Base-by-base conservation (phyloP, 2,113 vertebrate genomes). In the Calidris pygmaea region DNA sequence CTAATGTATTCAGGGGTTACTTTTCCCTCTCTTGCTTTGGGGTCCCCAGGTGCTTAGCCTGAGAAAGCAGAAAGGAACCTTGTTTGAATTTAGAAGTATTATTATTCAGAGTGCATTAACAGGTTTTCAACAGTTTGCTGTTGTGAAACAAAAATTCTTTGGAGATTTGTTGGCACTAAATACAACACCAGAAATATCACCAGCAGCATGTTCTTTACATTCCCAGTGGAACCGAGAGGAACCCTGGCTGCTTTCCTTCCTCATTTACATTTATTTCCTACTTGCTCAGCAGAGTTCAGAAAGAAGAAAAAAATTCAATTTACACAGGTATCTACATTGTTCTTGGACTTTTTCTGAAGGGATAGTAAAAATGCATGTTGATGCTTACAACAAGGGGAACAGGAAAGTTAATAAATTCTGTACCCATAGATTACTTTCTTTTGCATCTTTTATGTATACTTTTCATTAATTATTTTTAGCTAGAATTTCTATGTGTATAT, bases 191-290 rank as follows among this genome's bases (percentile, higher is more conserved):
- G 82, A 95, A 93, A 81, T 77, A 88, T 91, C 59, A 90, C 35
- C 73, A 93, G 24, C 37, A 86, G 75, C 55, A 78, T 85, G 91
- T 73, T 91, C n/a, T 41, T 79, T n/a, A 91, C 35, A 68, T 67
- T 82, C 48, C 92, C 75, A 81, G 19, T 74, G 84, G 67, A 95
- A 72, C 4, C 7, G 37, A 37, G 53, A 92, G 56, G 47, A 94
- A 81, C 15, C 47, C 22, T 65, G 55, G 7, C 50, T 96, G 34
- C 50, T 95, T 95, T 94, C 43, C 53, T 91, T 92, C 16, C 6
- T 85, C 67, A 81, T 94, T 95, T 94, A 67, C 84, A 95, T 96
- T 85, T 89, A 85, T 89, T 92, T 96, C 90, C 73, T 59, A 91
- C 50, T 96, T 93, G 75, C 78, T 96, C 63, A 91, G 35, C 58